These are phyloP conservation scores for Pseudotriccus pelzelni DNA, from an alignment of 2,797 vertebrate genomes.

Conservation along the genomic window DNA sequence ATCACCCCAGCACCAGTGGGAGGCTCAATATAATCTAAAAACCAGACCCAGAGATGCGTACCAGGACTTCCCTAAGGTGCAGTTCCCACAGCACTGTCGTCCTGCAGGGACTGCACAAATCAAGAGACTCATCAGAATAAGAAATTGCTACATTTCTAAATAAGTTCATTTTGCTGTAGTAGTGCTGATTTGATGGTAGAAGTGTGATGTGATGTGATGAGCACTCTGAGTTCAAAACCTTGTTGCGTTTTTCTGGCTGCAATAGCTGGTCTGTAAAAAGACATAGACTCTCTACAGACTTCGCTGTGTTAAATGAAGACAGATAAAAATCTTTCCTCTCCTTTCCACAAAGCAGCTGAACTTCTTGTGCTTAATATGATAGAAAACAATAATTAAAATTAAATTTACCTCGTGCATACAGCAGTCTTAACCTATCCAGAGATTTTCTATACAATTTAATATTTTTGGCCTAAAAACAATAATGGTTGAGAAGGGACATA, in stretches of 20 bases:
- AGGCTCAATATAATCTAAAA: not conserved
- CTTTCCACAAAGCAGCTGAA: not conserved
- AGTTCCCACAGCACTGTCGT: not conserved
- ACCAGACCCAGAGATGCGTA: rapidly evolving
- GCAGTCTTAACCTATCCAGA: not conserved
- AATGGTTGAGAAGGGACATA: slow-evolving; percentile 29
- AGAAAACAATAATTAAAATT: slow-evolving; percentile 49
- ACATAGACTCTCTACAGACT: not conserved
- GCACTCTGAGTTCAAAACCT: not conserved
- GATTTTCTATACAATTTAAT: slow-evolving; percentile 19
- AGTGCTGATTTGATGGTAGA: not conserved
- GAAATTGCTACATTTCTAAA: not conserved
- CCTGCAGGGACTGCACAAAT: not conserved
- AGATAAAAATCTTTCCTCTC: slow-evolving; percentile 5
- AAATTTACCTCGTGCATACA: not conserved
- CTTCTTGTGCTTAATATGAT: not conserved
- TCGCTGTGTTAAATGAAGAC: slow-evolving; percentile 6
- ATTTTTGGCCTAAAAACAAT: slow-evolving; percentile 40
- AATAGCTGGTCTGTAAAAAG: not conserved
- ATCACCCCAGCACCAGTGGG: not conserved
- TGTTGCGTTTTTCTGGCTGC: not conserved
- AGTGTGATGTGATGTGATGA: not conserved
- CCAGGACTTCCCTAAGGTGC: not conserved
- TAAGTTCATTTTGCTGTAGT: not conserved
- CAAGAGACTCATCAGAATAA: not conserved